A percentile compares a stretch with the other conserved stretches of the same genome.
These are phyloP conservation scores for Chiridota heheva DNA, from an alignment of 35 echinoderm and acorn worm genomes.

Conservation along the genomic window DNA sequence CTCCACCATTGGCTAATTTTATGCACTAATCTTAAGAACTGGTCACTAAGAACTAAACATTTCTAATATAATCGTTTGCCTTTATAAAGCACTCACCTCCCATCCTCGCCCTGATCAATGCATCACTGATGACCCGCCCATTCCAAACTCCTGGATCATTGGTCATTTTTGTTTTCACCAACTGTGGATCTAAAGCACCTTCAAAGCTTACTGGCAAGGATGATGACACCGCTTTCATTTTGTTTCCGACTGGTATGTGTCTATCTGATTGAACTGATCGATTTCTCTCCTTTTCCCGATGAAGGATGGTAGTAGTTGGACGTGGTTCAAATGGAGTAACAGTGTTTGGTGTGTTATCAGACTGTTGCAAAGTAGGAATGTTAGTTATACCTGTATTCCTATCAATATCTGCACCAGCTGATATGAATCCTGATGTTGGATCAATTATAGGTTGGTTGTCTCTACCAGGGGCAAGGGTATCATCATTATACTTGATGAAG, in stretches of 20 bases:
- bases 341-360: slow-evolving; percentile 78
- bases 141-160: slow-evolving; percentile 92
- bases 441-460: slow-evolving; percentile 89
- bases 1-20: too few relatives aligned
- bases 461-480: slow-evolving; percentile 75
- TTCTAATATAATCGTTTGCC: too few relatives aligned
- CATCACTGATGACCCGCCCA: slow-evolving; percentile 86
- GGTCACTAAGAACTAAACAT: too few relatives aligned
- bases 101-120: slow-evolving; percentile 75
- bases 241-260: background rate
- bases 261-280: background rate
- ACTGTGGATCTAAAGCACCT: slow-evolving; percentile 62
- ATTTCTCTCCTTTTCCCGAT: slow-evolving; percentile 52
- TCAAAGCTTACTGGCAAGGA: slow-evolving; percentile 2
- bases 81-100: slow-evolving; percentile 70
- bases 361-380: slow-evolving; percentile 67
- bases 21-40: too few relatives aligned
- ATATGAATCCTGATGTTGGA: slow-evolving; percentile 81
- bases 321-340: slow-evolving; percentile 71
- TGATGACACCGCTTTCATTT: background rate
- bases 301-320: slow-evolving; percentile 64
- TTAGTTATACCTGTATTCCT: slow-evolving; percentile 65
- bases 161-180: slow-evolving; percentile 58
- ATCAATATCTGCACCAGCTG: slow-evolving; percentile 78
- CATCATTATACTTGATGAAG: slow-evolving; percentile 92